Percentiles rank a stretch among this genome's conserved stretches.
phyloP scores from a whole-genome alignment of 2,113 vertebrate genomes.

The western clawed frog (Xenopus tropicalis) region DNA sequence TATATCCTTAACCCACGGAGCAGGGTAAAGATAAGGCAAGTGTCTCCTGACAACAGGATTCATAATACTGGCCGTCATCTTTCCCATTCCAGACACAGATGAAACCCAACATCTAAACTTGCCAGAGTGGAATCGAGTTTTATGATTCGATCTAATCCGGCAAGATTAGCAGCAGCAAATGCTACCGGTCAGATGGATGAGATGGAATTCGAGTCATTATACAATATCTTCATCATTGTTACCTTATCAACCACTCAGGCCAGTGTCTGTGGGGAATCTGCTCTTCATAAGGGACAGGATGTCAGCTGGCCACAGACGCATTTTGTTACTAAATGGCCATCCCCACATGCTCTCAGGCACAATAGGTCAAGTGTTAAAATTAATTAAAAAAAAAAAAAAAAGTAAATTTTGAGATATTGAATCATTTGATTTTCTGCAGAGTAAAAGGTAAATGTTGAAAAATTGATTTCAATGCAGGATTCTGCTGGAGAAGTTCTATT shows the following conservation, averaged over 20 bases:
- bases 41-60: conserved; percentile 40
- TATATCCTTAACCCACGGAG: conserved; percentile 24
- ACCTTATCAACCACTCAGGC: conserved; percentile 2
- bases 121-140: conserved; percentile 17
- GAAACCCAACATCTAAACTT: conserved; percentile 34
- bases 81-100: conserved; percentile 40
- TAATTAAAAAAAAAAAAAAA: too few relatives aligned
- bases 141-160: conserved; percentile 37
- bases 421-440: too few relatives aligned
- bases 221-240: conserved; percentile 4
- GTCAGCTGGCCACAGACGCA: not conserved
- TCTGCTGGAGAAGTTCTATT: too few relatives aligned
- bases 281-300: too few relatives aligned
- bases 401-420: too few relatives aligned
- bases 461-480: too few relatives aligned
- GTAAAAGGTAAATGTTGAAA: too few relatives aligned
- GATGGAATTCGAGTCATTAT: conserved; percentile 33
- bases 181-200: conserved; percentile 26
- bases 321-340: conserved; percentile 1
- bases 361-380: too few relatives aligned
- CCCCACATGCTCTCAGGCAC: not conserved
- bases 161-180: conserved; percentile 37
- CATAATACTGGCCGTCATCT: conserved; percentile 34
- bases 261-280: not conserved
- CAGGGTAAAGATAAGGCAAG: conserved; percentile 11